A percentile compares a stretch with the other conserved stretches of the same genome.
Conservation (phyloP, 2,797 vertebrate species). For the Ceyx erithaca region DNA sequence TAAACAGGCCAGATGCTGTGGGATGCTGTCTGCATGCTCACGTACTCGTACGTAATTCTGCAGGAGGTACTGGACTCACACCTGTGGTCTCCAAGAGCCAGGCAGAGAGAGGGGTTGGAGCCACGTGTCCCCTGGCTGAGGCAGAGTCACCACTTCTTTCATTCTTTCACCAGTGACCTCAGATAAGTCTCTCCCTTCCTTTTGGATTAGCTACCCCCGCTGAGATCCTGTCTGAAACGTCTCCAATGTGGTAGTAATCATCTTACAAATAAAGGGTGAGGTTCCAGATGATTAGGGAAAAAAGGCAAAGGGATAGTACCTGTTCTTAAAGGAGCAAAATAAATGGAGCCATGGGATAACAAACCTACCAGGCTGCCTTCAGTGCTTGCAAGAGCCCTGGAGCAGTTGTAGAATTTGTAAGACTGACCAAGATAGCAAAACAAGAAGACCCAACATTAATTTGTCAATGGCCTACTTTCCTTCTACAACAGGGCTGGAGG, state of each 20-base stretch:
- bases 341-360: neutral
- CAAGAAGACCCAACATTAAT: neutral
- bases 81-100: neutral
- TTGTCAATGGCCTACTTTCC: neutral
- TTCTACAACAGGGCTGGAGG: neutral
- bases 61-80: neutral
- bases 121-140: neutral
- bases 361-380: neutral
- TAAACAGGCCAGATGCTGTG: conserved; percentile 38
- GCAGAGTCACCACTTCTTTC: neutral
- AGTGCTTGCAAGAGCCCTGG: neutral
- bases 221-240: neutral
- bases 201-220: neutral
- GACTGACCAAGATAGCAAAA: neutral
- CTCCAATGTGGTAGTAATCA: conserved; percentile 10
- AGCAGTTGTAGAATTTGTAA: neutral
- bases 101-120: neutral
- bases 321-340: neutral
- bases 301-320: neutral
- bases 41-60: neutral
- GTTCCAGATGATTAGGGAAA: neutral
- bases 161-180: neutral
- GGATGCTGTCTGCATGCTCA: conserved; percentile 41
- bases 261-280: neutral
- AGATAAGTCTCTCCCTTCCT: neutral